Evolutionary conservation across 2,113 vertebrate species (phyloP).

Genomic region (Oreocharis arfaki): DNA sequence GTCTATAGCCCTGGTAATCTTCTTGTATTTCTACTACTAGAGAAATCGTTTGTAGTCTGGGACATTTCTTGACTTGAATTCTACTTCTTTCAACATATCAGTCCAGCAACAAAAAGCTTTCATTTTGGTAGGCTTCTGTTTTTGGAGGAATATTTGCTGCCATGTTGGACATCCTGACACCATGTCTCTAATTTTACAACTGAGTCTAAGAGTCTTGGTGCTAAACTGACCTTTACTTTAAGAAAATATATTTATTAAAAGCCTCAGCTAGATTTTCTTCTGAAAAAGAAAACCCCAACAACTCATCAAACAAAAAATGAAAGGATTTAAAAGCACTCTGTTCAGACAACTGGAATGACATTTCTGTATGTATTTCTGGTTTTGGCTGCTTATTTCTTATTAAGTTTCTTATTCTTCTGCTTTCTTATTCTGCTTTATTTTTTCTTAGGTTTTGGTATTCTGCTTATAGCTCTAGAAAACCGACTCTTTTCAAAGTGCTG

Average conservation of each 20-base stretch:
- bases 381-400: background rate
- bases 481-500: background rate
- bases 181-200: background rate
- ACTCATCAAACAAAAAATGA: background rate
- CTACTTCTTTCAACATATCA: slow-evolving; percentile 25
- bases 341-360: background rate
- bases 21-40: background rate
- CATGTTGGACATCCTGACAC: slow-evolving; percentile 15
- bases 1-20: background rate
- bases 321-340: background rate
- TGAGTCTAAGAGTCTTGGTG: background rate
- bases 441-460: background rate
- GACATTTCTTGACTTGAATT: slow-evolving; percentile 22
- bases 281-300: background rate
- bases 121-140: background rate
- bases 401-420: background rate
- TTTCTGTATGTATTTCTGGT: slow-evolving; percentile 9
- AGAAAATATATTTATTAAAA: slow-evolving; percentile 39
- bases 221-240: slow-evolving; percentile 22
- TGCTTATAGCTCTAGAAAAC: background rate
- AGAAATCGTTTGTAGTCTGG: background rate
- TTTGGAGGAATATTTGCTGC: slow-evolving; percentile 11
- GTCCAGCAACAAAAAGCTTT: slow-evolving; percentile 27
- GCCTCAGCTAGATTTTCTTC: background rate
- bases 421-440: background rate